Base-by-base conservation (phyloP, 1,140 invertebrate genomes). In the Octopus sinensis region DNA sequence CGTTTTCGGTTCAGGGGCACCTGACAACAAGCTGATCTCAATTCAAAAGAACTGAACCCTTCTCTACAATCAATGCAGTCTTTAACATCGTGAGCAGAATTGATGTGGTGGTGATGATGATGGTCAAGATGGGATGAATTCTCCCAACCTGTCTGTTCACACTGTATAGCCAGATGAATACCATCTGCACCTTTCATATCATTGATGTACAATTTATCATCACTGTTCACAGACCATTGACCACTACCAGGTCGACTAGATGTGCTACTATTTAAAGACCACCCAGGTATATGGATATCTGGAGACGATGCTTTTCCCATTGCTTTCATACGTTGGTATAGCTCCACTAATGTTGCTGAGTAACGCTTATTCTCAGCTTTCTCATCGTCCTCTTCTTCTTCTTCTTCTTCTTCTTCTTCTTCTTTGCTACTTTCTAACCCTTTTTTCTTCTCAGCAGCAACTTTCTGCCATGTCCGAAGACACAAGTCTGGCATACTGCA, bases 251-350 rank as follows among this genome's bases (percentile, higher is more conserved):
- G 68, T 73, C 68, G 68, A 73, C 68, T 73, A n/a, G 68, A 77
- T 77, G 52, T 13, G 17, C 76, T 77, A 51, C 52, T 53, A 43
- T 77, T 77, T 51, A 51, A 51, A 43, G 76, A 77, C 76, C 76
- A 77, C 5, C 43, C 43, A 6, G 52, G 52, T 13, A 51, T 52
- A 43, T 77, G 76, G 17, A 77, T 88, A 77, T 86, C 86, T 12
- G 87, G 87, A n/a, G 86, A 88, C 10, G 87, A 86, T 54, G 87
- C 86, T 81, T 87, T 89, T 51, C 86, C 87, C 76, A 85, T 82
- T 53, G 82, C 83, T 80, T 85, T 84, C 79, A 88, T 84, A 77
- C 86, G 79, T 81, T 89, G 88, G 82, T 89, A 89, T 80, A 89
- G 80, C 56, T 89, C 88, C 53, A 89, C 73, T 5, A 89, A 71